These are phyloP conservation scores for Ptilonorhynchus violaceus DNA, from an alignment of 2,113 vertebrate species.

Conservation along the genomic window DNA sequence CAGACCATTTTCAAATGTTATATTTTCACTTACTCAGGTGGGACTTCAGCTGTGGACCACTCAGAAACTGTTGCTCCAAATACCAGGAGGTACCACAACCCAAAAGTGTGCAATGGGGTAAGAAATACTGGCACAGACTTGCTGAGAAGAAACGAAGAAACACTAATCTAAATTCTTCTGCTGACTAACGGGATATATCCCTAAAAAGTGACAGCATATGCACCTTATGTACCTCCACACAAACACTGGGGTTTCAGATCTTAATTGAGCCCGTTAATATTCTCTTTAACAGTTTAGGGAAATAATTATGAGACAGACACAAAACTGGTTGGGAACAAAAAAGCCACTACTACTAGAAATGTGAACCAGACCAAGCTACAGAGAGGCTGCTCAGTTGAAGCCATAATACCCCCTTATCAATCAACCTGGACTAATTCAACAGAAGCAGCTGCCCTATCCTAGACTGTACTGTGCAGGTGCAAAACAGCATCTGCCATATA, in stretches of 20 bases:
- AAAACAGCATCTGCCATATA: neutral
- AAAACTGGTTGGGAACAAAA: neutral
- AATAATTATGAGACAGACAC: neutral
- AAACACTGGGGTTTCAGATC: neutral
- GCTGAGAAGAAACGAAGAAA: neutral
- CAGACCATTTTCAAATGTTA: neutral
- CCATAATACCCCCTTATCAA: accelerated
- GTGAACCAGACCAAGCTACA: neutral
- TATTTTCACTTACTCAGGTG: neutral
- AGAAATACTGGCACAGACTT: neutral
- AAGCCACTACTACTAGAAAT: neutral
- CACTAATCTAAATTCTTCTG: neutral
- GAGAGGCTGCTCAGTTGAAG: neutral
- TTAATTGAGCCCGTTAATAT: neutral
- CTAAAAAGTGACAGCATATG: neutral
- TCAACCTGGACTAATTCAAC: neutral
- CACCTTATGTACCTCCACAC: neutral
- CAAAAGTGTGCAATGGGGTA: neutral
- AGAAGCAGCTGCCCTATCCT: neutral
- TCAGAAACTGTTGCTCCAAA: neutral
- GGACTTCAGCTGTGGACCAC: neutral
- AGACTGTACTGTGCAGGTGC: neutral
- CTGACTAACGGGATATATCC: neutral
- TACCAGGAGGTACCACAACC: neutral
- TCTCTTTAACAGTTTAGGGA: neutral